Base-by-base conservation (phyloP, 2,113 vertebrate genomes). In the Proterorhinus semilunaris region DNA sequence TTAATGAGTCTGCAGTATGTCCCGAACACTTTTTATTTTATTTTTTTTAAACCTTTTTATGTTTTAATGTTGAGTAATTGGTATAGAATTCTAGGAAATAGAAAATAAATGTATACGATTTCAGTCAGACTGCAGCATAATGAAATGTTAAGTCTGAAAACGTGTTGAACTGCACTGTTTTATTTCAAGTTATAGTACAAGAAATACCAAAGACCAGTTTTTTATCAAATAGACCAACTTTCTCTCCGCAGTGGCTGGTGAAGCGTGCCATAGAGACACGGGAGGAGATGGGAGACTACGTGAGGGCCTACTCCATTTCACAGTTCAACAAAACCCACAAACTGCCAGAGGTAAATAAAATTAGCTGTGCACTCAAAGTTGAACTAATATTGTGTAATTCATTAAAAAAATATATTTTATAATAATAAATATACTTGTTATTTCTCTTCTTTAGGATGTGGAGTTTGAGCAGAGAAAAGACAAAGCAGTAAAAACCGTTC, bases 221-320 rank as follows among this genome's bases (percentile, higher is more conserved):
- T 21, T 21, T 1, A 21, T 21, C 21, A 21, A 21, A 21, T 21
- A 21, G 21, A 21, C 27, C 27, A 36, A 36, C 27, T 36, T 5
- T 75, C 58, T 84, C 66, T 68, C 43, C 4, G 4, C 65, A 99
- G 97, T 99, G 98, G 98, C 90, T 98, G 83, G 98, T 98, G 83
- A 99, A 99, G 81, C 91, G 95, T 89, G 97, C 97, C 74, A 99
- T 99, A 78, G 98, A 99, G 88, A 98, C 96, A 6, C 92, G 95
- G 66, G 96, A 98, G 82, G 97, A 99, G 86, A 98, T 96, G 95
- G 98, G 98, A 0, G 98, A 99, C 79, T 97, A 97, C 15, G 92
- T 98, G 70, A 94, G 98, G 21, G 92, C 95, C 2, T 99, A 95
- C 76, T 98, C 98, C 15, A 83, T 98, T 65, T 96, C 95, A 53